Conservation (phyloP, 1,140 invertebrate genomes). For the Drosophila aff. region DNA sequence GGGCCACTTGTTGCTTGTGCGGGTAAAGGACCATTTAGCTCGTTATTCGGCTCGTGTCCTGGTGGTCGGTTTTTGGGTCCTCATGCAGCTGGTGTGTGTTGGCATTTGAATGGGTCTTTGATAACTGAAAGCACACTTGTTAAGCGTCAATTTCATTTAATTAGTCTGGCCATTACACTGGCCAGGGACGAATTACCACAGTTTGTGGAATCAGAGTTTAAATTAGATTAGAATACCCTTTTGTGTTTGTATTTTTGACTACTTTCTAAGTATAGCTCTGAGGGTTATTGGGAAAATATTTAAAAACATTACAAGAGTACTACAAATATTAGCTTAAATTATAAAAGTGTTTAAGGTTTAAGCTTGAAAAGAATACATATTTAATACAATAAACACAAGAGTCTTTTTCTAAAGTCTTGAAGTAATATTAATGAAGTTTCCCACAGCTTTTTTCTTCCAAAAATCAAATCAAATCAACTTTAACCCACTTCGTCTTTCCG, state of each 20-base stretch:
- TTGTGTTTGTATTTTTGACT: not conserved
- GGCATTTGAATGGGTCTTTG: conserved; percentile 30
- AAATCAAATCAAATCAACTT: not conserved
- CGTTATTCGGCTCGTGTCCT: conserved; percentile 15
- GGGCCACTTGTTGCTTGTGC: conserved; percentile 57
- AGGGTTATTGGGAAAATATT: too few relatives aligned
- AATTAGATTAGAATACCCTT: not conserved
- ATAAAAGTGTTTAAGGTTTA: not conserved
- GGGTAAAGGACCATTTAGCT: conserved; percentile 15
- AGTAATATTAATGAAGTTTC: not conserved
- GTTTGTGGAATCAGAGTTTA: not conserved
- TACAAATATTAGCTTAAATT: too few relatives aligned
- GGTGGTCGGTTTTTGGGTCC: conserved; percentile 19
- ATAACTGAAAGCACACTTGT: conserved; percentile 40
- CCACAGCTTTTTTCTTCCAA: not conserved
- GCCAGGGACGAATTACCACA: not conserved
- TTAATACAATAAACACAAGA: not conserved
- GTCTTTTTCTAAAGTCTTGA: not conserved
- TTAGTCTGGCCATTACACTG: not conserved
- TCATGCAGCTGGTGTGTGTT: conserved; percentile 3
- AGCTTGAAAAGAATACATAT: not conserved
- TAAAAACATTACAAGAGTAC: not conserved
- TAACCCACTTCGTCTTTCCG: not conserved
- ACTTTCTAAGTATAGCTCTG: not conserved
- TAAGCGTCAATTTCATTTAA: conserved; percentile 31